Evolutionary conservation across 1,140 invertebrate species (phyloP).

Genomic region (Hycleus cichorii): DNA sequence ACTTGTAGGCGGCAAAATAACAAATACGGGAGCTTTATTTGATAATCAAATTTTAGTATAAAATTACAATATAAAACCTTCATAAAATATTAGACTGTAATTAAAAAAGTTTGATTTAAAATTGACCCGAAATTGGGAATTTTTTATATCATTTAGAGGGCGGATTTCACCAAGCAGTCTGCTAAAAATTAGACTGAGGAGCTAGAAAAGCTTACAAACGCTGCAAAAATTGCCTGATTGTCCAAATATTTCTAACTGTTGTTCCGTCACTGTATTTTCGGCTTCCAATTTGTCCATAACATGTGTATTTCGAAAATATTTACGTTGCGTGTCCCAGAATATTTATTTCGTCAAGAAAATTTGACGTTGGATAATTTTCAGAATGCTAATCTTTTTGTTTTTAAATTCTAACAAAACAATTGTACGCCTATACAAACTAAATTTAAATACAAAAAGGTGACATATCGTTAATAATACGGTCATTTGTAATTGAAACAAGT

Average conservation of each 20-base stretch:
- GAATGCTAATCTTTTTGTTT: neutral
- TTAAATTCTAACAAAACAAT: neutral
- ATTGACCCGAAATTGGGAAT: no score
- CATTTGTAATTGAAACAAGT: conserved; percentile 27
- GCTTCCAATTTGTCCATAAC: neutral
- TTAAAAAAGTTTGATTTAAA: no score
- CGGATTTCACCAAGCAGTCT: no score
- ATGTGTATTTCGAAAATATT: conserved; percentile 16
- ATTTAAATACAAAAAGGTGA: conserved; percentile 8
- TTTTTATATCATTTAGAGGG: no score
- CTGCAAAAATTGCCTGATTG: no score
- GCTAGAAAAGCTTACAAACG: no score
- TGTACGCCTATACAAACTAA: neutral
- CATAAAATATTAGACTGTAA: no score
- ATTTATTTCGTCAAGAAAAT: conserved; percentile 13
- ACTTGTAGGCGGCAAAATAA: no score
- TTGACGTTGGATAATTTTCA: conserved; percentile 8
- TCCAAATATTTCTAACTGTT: neutral
- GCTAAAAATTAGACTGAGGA: no score
- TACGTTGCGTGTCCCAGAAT: conserved; percentile 16
- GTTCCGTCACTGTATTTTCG: neutral
- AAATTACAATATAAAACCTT: no score
- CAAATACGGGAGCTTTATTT: no score
- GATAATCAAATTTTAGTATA: no score
- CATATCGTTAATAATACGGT: conserved; percentile 16